Conservation (phyloP, 2,113 vertebrate species). For the Dascyllus trimaculatus region DNA sequence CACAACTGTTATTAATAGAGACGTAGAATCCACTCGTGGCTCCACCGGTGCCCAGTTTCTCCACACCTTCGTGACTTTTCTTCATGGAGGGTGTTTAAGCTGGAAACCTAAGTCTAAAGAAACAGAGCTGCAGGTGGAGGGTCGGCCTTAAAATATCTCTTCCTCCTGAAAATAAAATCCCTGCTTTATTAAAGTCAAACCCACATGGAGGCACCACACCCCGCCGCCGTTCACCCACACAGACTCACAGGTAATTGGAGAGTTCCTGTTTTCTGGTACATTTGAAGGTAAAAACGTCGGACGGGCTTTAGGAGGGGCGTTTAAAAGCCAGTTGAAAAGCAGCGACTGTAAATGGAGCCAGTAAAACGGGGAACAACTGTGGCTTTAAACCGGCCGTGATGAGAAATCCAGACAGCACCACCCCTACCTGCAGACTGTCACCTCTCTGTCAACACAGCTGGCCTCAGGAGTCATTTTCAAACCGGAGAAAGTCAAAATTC, state of each 20-base stretch:
- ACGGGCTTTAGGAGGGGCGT: constrained; percentile 37
- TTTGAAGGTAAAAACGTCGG: constrained; percentile 60
- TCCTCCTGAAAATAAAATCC: constrained; percentile 70
- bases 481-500: too few species aligned
- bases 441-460: too few species aligned
- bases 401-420: constrained; percentile 28
- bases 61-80: not conserved
- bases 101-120: constrained; percentile 57
- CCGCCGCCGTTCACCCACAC: constrained; percentile 41
- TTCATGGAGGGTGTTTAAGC: not conserved
- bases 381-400: constrained; percentile 48
- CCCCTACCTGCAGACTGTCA: constrained; percentile 5
- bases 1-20: too few species aligned
- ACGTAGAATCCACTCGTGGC: too few species aligned
- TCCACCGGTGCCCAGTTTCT: not conserved
- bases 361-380: constrained; percentile 42
- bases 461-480: too few species aligned
- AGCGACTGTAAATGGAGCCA: constrained; percentile 55
- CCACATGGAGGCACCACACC: constrained; percentile 56
- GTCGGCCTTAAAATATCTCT: constrained; percentile 54
- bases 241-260: constrained; percentile 65
- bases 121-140: constrained; percentile 46
- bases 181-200: constrained; percentile 69
- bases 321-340: constrained; percentile 64
- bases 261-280: constrained; percentile 74